Percentiles rank a stretch among this genome's conserved stretches.
Evolutionary conservation across 2,797 vertebrate species (phyloP).

Genomic region (Squalus acanthias): DNA sequence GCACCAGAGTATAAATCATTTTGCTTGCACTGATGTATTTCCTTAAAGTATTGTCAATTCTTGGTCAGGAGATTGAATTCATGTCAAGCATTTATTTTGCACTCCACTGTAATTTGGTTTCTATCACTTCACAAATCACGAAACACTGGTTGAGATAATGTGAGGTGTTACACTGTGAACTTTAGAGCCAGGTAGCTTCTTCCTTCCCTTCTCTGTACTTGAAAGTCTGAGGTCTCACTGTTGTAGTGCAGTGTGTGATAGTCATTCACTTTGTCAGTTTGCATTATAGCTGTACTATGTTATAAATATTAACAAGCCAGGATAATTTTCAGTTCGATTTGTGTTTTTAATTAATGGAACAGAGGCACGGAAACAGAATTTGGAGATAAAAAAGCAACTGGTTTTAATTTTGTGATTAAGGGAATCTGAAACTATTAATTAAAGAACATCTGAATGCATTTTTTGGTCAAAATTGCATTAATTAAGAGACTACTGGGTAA

Average conservation of each 20-base stretch:
- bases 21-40: constrained; percentile 6
- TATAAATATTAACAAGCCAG: not conserved
- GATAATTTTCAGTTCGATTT: not conserved
- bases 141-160: not conserved
- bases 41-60: not conserved
- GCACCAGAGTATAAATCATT: constrained; percentile 2
- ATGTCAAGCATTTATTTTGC: constrained; percentile 27
- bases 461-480: not conserved
- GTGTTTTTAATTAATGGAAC: not conserved
- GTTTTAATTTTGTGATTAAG: not conserved
- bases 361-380: not conserved
- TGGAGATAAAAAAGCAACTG: not conserved
- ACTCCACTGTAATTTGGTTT: constrained; percentile 15
- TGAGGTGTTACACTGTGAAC: not conserved
- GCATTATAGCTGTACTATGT: not conserved
- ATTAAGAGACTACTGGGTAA: not conserved
- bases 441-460: not conserved
- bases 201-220: not conserved
- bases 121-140: constrained; percentile 12
- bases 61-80: not conserved
- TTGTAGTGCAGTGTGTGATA: not conserved
- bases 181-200: not conserved
- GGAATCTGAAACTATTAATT: not conserved
- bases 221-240: not conserved
- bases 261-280: not conserved